A percentile compares a stretch with the other conserved stretches of the same genome.
These are phyloP conservation scores for Amblyjoppa proteus DNA, from an alignment of 2,888 invertebrate genomes.

Conservation along the genomic window DNA sequence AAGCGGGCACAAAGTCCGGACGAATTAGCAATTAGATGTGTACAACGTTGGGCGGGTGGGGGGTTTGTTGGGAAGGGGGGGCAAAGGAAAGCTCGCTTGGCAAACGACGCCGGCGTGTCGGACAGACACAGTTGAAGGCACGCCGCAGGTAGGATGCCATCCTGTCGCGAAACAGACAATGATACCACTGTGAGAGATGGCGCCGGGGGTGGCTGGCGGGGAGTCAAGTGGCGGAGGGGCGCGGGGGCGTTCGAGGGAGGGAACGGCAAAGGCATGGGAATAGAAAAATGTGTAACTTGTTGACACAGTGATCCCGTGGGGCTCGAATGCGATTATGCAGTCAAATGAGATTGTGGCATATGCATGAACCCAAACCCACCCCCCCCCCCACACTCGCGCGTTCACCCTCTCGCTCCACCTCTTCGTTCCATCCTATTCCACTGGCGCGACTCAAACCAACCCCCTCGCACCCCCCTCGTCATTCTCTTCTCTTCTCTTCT, in stretches of 20 bases:
- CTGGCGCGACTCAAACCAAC: slow-evolving; percentile 12
- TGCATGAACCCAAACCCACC: slow-evolving; percentile 80
- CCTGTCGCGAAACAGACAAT: slow-evolving; percentile 60
- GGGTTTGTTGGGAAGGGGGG: too few species aligned
- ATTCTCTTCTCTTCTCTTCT: slow-evolving; percentile 35
- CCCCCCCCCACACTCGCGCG: slow-evolving; percentile 9
- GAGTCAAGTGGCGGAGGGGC: slow-evolving; percentile 31
- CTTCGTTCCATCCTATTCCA: slow-evolving; percentile 25
- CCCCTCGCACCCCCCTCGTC: slow-evolving; percentile 34
- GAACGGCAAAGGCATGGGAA: slow-evolving; percentile 60
- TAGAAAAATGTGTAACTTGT: slow-evolving; percentile 83
- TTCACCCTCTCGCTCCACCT: not conserved
- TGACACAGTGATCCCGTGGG: slow-evolving; percentile 82
- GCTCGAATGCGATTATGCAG: slow-evolving; percentile 83
- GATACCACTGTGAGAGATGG: slow-evolving; percentile 58
- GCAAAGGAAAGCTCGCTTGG: slow-evolving; percentile 42
- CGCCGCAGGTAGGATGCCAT: slow-evolving; percentile 38
- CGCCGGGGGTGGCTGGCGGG: slow-evolving; percentile 18
- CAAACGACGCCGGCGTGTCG: slow-evolving; percentile 36
- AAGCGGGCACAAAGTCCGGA: slow-evolving; percentile 25
- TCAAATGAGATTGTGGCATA: slow-evolving; percentile 85
- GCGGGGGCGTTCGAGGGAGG: slow-evolving; percentile 5
- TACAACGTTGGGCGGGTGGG: not conserved
- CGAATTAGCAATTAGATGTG: slow-evolving; percentile 54
- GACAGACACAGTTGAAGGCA: slow-evolving; percentile 63